A percentile compares a stretch with the other conserved stretches of the same genome.
Conservation (phyloP, 2,797 vertebrate species). For the Rhinophrynus dorsalis region DNA sequence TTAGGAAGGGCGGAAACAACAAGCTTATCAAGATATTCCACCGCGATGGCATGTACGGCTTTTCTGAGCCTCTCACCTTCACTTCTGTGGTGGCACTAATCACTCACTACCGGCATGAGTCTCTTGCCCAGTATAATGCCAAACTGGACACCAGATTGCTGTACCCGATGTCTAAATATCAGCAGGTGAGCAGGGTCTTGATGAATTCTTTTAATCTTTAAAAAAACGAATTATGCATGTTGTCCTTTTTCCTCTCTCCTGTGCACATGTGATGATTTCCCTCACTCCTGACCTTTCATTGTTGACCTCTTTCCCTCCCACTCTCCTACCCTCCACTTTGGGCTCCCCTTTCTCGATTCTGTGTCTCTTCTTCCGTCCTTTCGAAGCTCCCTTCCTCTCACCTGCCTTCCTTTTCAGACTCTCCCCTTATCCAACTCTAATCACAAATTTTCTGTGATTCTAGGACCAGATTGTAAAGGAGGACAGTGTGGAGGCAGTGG, state of each 20-base stretch:
- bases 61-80: conserved; percentile 87
- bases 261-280: too few species aligned
- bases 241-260: too few species aligned
- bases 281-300: too few species aligned
- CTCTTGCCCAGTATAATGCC: conserved; percentile 87
- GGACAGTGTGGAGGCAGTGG: conserved; percentile 83
- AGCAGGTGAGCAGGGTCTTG: conserved; percentile 73
- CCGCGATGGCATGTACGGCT: conserved; percentile 81
- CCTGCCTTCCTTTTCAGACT: background rate
- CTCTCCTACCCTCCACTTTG: background rate
- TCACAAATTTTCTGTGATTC: background rate
- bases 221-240: too few species aligned
- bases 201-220: too few species aligned
- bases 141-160: conserved; percentile 88
- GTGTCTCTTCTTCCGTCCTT: background rate
- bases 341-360: background rate
- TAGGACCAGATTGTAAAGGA: conserved; percentile 85
- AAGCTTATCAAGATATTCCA: conserved; percentile 91
- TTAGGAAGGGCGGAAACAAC: conserved; percentile 89
- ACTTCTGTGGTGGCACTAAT: conserved; percentile 85
- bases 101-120: conserved; percentile 84
- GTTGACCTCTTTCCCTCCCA: background rate
- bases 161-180: conserved; percentile 86
- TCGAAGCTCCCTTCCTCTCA: accelerated
- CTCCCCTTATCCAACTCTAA: background rate